phyloP scores from a whole-genome alignment of 2,113 vertebrate species.

The Tichodroma muraria region DNA sequence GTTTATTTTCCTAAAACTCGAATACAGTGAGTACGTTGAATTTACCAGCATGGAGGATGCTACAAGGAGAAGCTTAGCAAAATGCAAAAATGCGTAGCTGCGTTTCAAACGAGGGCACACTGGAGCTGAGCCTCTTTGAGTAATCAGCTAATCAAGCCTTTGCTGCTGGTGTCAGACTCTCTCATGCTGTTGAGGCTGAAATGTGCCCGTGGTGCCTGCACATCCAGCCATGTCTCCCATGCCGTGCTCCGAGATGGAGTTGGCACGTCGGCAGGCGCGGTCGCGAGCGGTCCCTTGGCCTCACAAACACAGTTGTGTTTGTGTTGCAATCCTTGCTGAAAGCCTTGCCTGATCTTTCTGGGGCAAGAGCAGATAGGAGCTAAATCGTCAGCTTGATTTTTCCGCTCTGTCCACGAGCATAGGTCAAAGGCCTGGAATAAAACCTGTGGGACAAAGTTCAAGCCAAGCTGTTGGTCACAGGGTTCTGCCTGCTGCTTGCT shows the following conservation, averaged over 20 bases:
- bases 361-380: neutral
- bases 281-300: neutral
- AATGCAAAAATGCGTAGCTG: neutral
- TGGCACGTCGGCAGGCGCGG: accelerated
- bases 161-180: neutral
- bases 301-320: accelerated
- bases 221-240: neutral
- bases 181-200: neutral
- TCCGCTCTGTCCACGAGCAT: neutral
- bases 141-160: neutral
- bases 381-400: neutral
- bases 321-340: neutral
- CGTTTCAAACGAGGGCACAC: neutral
- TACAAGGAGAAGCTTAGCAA: neutral
- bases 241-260: accelerated
- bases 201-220: accelerated
- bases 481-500: neutral
- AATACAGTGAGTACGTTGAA: neutral
- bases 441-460: conserved; percentile 36
- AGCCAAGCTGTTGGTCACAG: neutral
- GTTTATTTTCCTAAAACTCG: neutral
- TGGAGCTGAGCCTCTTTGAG: neutral
- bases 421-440: conserved; percentile 25
- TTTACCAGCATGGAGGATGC: neutral
- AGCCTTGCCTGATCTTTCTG: neutral